Evolutionary conservation across 1,140 invertebrate species (phyloP).

Genomic region (Eciton burchellii): DNA sequence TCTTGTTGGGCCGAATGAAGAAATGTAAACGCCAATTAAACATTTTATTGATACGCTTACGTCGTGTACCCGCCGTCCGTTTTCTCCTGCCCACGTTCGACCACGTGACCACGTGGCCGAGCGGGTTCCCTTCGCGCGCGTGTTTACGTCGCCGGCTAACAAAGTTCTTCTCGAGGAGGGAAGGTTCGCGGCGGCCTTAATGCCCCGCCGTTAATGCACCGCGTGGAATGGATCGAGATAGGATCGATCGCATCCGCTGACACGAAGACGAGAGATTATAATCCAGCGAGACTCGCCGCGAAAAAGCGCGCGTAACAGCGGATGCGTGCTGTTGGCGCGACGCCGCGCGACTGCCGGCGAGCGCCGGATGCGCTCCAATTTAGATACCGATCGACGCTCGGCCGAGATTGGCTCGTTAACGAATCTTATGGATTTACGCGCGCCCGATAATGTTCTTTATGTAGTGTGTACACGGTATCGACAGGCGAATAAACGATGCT

Average conservation of each 20-base stretch:
- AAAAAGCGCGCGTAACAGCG: constrained; percentile 67
- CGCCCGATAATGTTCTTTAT: constrained; percentile 10
- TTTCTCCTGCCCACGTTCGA: constrained; percentile 37
- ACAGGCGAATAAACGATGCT: not conserved
- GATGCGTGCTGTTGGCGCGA: constrained; percentile 52
- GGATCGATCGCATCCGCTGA: constrained; percentile 69
- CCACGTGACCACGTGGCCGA: not conserved
- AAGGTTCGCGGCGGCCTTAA: constrained; percentile 30
- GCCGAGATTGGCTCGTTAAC: constrained; percentile 40
- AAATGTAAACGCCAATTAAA: constrained; percentile 84
- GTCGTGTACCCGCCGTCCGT: constrained; percentile 78
- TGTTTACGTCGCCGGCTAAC: constrained; percentile 10
- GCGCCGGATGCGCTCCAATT: constrained; percentile 38
- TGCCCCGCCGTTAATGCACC: constrained; percentile 67
- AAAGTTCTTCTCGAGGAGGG: not conserved
- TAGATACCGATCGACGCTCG: constrained; percentile 42
- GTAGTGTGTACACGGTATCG: not conserved
- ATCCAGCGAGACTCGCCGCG: constrained; percentile 63
- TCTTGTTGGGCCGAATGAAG: constrained; percentile 80
- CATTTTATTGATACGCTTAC: constrained; percentile 84
- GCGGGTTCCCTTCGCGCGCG: constrained; percentile 5
- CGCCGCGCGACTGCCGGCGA: constrained; percentile 2
- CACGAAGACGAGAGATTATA: constrained; percentile 62
- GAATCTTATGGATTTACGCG: constrained; percentile 48
- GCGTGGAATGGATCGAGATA: constrained; percentile 72